Percentiles rank a stretch among this genome's conserved stretches.
Conservation (phyloP, 2,888 invertebrate species). For the Acleris cristana region DNA sequence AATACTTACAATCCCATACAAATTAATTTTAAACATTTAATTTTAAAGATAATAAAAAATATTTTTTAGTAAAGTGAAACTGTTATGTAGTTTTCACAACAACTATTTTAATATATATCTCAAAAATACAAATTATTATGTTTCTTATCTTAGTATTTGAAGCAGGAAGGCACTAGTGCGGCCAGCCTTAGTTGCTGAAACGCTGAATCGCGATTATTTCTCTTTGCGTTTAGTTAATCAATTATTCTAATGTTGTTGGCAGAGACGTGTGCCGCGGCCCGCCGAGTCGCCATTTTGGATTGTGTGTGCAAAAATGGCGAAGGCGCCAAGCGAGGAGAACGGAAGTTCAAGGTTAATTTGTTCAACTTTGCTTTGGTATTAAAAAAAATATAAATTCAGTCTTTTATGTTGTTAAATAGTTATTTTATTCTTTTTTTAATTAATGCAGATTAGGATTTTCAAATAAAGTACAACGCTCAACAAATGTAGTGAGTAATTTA, state of each 20-base stretch:
- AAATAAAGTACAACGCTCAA: no score
- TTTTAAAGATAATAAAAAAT: no score
- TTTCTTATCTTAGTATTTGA: not conserved
- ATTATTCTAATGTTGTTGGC: slow-evolving; percentile 82
- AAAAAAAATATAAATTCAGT: no score
- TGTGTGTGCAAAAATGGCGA: slow-evolving; percentile 10
- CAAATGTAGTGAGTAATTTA: no score
- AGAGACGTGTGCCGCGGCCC: slow-evolving; percentile 61
- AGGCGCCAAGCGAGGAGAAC: not conserved
- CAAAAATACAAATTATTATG: not conserved
- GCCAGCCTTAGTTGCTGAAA: slow-evolving; percentile 65
- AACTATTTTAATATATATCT: no score
- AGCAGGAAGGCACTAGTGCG: not conserved
- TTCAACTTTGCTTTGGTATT: not conserved
- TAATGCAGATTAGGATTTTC: no score
- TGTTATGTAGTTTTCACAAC: no score
- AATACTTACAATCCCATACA: no score
- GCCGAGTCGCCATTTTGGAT: slow-evolving; percentile 46
- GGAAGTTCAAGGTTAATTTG: not conserved
- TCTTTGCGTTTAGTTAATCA: slow-evolving; percentile 82
- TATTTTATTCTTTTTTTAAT: no score
- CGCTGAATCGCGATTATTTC: slow-evolving; percentile 81
- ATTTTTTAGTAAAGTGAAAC: no score
- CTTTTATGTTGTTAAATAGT: no score
- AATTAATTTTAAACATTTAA: no score